Evolutionary conservation across 1,140 invertebrate genomes (phyloP).

Genomic region (Psilanteris sp.): DNA sequence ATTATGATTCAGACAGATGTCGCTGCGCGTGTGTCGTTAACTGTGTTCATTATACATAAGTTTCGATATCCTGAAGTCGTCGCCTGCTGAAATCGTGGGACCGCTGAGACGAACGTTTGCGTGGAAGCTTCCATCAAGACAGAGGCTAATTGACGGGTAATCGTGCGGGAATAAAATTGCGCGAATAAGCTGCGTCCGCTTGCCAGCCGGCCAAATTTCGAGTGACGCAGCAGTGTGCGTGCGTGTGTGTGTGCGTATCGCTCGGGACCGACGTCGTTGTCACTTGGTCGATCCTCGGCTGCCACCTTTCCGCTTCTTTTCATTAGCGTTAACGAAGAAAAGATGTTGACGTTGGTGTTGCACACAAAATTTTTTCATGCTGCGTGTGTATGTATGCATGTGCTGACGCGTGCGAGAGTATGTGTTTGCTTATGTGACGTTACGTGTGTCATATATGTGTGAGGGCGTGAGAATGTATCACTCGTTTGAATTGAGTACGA

Average conservation of each 20-base stretch:
- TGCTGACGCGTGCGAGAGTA: background rate
- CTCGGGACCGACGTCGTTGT: slow-evolving; percentile 22
- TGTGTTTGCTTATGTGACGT: no score
- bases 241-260: slow-evolving; percentile 31
- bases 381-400: background rate
- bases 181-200: background rate
- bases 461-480: slow-evolving; percentile 9
- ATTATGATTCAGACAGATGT: slow-evolving; percentile 15
- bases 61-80: slow-evolving; percentile 45
- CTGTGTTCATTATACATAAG: slow-evolving; percentile 52
- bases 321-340: background rate
- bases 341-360: background rate
- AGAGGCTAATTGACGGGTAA: slow-evolving; percentile 56
- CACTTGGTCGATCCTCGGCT: background rate
- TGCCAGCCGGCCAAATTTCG: slow-evolving; percentile 27
- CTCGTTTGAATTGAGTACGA: background rate
- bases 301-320: no score
- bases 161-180: background rate
- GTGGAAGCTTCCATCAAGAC: slow-evolving; percentile 50
- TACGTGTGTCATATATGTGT: no score
- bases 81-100: slow-evolving; percentile 26
- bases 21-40: slow-evolving; percentile 36
- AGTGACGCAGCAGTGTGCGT: slow-evolving; percentile 41
- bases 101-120: slow-evolving; percentile 36
- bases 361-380: background rate